Evolutionary conservation across 2,797 vertebrate genomes (phyloP).

Genomic region (Malacoctenus gilli): DNA sequence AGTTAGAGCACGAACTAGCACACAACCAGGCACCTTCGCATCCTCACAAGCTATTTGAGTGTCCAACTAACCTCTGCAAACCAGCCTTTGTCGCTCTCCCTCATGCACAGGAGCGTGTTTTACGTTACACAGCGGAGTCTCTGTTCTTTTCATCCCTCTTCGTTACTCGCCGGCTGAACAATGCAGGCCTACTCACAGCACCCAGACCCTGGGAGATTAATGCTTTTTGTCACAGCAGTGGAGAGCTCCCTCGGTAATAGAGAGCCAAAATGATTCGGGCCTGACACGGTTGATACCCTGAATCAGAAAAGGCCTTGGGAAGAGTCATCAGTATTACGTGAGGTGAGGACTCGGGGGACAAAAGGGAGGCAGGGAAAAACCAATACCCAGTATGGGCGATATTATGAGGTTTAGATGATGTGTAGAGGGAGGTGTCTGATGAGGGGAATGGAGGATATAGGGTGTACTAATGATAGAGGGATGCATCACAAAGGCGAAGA

Average conservation of each 20-base stretch:
- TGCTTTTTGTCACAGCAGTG: conserved; percentile 54
- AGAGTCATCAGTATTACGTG: conserved; percentile 59
- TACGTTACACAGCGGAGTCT: conserved; percentile 19
- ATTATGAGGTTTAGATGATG: conserved; percentile 42
- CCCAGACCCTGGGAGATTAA: conserved; percentile 66
- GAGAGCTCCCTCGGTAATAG: conserved; percentile 64
- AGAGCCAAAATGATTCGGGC: conserved; percentile 67
- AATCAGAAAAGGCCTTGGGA: conserved; percentile 62
- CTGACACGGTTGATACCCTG: conserved; percentile 56
- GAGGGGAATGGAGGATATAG: conserved; percentile 19
- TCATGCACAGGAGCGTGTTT: conserved; percentile 24
- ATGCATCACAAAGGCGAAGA: conserved; percentile 48
- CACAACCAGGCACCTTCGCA: too few species aligned
- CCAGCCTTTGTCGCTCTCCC: conserved; percentile 14
- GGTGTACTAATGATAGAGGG: conserved; percentile 47
- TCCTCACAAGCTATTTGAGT: conserved; percentile 9
- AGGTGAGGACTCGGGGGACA: conserved; percentile 50
- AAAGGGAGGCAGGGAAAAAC: conserved; percentile 38
- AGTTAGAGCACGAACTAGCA: too few species aligned
- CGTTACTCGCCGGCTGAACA: conserved; percentile 61
- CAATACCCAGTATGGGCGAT: conserved; percentile 27
- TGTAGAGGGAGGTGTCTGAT: conserved; percentile 37
- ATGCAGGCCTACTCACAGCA: conserved; percentile 55
- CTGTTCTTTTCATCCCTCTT: conserved; percentile 65
- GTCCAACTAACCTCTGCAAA: conserved; percentile 10